phyloP scores from a whole-genome alignment of 1,140 invertebrate genomes.

The Saccostrea cuccullata region DNA sequence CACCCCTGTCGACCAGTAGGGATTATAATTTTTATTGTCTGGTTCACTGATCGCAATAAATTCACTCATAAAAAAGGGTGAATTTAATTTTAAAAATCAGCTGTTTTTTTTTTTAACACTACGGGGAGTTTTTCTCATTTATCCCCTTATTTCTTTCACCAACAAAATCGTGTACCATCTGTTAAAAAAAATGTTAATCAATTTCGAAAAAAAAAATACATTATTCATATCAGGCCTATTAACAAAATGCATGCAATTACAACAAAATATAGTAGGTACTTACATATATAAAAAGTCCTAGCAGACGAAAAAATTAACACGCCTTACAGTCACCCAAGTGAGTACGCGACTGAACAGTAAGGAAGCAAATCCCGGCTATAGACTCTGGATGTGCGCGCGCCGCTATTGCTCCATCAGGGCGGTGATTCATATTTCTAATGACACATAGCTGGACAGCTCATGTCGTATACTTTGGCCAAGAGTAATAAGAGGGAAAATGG shows the following conservation, averaged over 20 bases:
- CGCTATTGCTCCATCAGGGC: neutral
- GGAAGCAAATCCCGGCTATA: neutral
- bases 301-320: slow-evolving; percentile 4
- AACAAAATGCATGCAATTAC: neutral
- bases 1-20: neutral
- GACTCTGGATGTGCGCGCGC: neutral
- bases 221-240: neutral
- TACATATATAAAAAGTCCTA: slow-evolving; percentile 1
- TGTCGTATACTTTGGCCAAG: neutral
- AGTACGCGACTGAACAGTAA: neutral
- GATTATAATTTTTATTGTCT: too few relatives aligned
- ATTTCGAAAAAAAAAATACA: neutral
- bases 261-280: neutral
- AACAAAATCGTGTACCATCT: neutral
- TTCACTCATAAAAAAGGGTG: too few relatives aligned
- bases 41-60: too few relatives aligned
- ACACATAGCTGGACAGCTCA: slow-evolving; percentile 25
- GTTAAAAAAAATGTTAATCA: neutral
- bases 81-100: too few relatives aligned
- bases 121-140: neutral
- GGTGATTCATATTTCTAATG: slow-evolving; percentile 11
- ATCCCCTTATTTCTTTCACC: neutral
- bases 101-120: too few relatives aligned
- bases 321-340: neutral
- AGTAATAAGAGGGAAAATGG: too few relatives aligned